Base-by-base conservation (phyloP, 2,113 vertebrate genomes). In the Catharus fuscescens region DNA sequence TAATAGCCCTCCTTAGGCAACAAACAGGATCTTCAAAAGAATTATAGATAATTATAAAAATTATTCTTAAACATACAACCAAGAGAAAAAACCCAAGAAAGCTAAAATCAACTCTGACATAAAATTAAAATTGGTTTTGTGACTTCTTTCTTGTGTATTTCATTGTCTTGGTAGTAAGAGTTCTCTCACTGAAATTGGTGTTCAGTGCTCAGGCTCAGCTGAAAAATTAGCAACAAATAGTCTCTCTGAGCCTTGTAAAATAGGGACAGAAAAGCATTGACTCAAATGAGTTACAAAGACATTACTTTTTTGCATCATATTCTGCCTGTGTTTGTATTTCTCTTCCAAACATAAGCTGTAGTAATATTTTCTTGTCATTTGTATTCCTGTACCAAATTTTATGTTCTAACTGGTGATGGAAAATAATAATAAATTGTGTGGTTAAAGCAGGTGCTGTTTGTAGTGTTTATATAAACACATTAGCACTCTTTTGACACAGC, bases 401-500 rank as follows among this genome's bases (percentile, higher is more conserved):
- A 52, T 86, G 67, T 90, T 96, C 38, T 88, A 89, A 92, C 70
- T 70, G 45, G 42, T 77, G 66, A 80, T 50, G 13, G 72, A 88
- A 92, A 94, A 91, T 82, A 92, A 97, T 83, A 93, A 82, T 69
- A 95, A 85, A 93, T 95, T 85, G 26, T 92, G 80, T 94, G 89
- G 80, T 97, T 94, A 96, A 96, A 89, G 95, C 91, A 97, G 96
- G 91, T 96, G 94, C 83, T 95, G 74, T 93, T 83, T 96, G 82
- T 86, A 94, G 92, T 91, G 72, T 96, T 95, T 97, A 89, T 95
- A 96, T 93, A 97, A 97, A 96, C 96, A 97, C 94, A 92, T 96
- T 97, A 97, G 78, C 95, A 96, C 92, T 96, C 97, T 93, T 97
- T 96, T 97, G 96, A 97, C 95, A 95, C 94, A 96, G 95, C 90